A percentile compares a stretch with the other conserved stretches of the same genome.
These are phyloP conservation scores for Mastacembelus armatus DNA, from an alignment of 2,797 vertebrate genomes.

Conservation along the genomic window DNA sequence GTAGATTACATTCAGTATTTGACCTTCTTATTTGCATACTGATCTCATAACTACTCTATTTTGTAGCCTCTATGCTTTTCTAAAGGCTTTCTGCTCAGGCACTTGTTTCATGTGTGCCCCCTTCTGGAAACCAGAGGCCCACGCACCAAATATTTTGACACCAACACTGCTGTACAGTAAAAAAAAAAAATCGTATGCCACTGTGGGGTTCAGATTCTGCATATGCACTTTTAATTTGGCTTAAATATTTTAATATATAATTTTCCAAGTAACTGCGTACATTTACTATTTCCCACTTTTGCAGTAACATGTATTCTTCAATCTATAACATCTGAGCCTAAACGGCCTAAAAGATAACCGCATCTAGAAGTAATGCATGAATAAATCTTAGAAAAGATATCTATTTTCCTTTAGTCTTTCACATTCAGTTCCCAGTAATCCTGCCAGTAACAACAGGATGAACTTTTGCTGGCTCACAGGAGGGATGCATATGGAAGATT, in stretches of 20 bases:
- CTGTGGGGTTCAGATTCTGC: background rate
- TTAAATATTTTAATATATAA: background rate
- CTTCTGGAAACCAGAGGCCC: too few relatives aligned
- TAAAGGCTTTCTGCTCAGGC: too few relatives aligned
- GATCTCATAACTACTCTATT: too few relatives aligned
- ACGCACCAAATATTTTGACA: too few relatives aligned
- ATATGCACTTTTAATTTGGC: background rate
- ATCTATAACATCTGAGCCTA: slow-evolving; percentile 21
- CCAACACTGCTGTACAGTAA: background rate
- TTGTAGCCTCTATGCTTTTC: too few relatives aligned
- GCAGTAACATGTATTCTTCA: slow-evolving; percentile 10
- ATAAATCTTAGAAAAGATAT: slow-evolving; percentile 39
- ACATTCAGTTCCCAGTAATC: slow-evolving; percentile 42
- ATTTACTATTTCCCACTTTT: background rate
- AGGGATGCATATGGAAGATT: slow-evolving; percentile 60
- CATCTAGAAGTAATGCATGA: slow-evolving; percentile 14
- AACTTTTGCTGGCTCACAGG: slow-evolving; percentile 50
- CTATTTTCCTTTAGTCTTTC: slow-evolving; percentile 42
- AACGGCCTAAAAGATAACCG: slow-evolving; percentile 2
- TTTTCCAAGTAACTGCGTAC: background rate
- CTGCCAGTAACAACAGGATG: slow-evolving; percentile 72
- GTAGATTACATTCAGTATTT: too few relatives aligned
- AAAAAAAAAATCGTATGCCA: background rate
- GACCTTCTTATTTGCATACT: too few relatives aligned
- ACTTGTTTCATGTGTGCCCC: too few relatives aligned